Evolutionary conservation across 2,113 vertebrate species (phyloP).

Genomic region (Suricata suricatta): DNA sequence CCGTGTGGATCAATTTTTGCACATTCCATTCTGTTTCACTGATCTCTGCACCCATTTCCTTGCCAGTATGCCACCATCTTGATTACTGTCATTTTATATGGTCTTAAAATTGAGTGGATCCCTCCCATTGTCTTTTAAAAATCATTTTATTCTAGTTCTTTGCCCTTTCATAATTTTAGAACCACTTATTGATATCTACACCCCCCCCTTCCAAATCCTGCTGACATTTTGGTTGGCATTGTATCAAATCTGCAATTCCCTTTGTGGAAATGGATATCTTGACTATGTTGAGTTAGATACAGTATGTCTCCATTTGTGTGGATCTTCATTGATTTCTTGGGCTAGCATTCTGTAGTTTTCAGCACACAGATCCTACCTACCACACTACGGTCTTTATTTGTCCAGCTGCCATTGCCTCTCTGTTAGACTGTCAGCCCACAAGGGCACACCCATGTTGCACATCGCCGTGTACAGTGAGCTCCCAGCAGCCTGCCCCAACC

Average conservation of each 20-base stretch:
- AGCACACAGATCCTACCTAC: not conserved
- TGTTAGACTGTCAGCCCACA: not conserved
- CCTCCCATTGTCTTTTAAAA: not conserved
- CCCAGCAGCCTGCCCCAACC: not conserved
- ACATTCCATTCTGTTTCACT: not conserved
- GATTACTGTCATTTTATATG: not conserved
- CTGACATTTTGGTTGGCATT: not conserved
- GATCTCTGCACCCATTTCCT: not conserved
- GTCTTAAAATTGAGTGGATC: not conserved
- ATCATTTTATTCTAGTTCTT: slow-evolving; percentile 2
- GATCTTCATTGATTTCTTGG: not conserved
- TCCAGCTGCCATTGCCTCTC: not conserved
- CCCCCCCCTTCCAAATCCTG: not conserved
- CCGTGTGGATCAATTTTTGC: not conserved
- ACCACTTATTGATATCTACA: not conserved
- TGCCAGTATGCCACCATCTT: not conserved
- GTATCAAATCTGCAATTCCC: not conserved
- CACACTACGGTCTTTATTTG: not conserved
- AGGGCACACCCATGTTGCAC: not conserved
- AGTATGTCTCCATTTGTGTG: not conserved
- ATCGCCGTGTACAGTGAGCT: not conserved
- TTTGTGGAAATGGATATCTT: not conserved
- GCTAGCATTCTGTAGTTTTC: not conserved
- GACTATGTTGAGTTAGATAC: not conserved
- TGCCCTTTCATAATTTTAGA: not conserved